These are phyloP conservation scores for Parazoanthus swiftii DNA, from an alignment of 92 coral and sea anemone genomes.

Conservation along the genomic window DNA sequence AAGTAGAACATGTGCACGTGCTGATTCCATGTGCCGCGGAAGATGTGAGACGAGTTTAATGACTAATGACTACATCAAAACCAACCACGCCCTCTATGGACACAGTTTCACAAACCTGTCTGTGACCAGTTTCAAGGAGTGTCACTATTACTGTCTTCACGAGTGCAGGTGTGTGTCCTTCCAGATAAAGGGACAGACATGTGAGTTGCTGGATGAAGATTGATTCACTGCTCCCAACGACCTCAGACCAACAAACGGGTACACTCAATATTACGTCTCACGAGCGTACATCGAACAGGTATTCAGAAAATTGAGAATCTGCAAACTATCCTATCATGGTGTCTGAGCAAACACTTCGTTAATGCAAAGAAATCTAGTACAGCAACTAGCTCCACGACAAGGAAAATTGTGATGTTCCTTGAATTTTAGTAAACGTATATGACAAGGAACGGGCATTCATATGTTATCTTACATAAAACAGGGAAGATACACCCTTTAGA, in stretches of 20 bases:
- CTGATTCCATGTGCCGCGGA: background rate
- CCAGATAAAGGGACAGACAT: conserved; percentile 24
- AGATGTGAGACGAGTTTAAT: background rate
- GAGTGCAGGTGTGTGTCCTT: conserved; percentile 51
- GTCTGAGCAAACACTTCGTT: background rate
- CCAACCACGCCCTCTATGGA: conserved; percentile 32
- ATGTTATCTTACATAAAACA: too few species aligned
- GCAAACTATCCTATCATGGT: background rate
- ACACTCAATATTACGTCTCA: conserved; percentile 32
- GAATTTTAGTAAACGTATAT: too few species aligned
- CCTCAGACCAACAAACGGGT: background rate
- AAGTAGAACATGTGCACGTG: background rate
- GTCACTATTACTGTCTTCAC: conserved; percentile 41
- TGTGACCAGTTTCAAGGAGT: background rate
- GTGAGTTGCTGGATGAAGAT: conserved; percentile 43
- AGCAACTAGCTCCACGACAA: too few species aligned
- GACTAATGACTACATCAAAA: background rate
- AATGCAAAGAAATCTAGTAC: too few species aligned
- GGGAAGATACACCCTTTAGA: too few species aligned
- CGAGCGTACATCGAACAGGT: conserved; percentile 26
- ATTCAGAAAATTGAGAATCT: background rate
- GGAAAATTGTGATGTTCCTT: too few species aligned
- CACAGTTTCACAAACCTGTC: conserved; percentile 47
- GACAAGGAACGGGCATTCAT: too few species aligned
- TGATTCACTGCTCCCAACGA: conserved; percentile 38